These are phyloP conservation scores for Cremastinae sp. DNA, from an alignment of 2,888 invertebrate genomes.

Conservation along the genomic window DNA sequence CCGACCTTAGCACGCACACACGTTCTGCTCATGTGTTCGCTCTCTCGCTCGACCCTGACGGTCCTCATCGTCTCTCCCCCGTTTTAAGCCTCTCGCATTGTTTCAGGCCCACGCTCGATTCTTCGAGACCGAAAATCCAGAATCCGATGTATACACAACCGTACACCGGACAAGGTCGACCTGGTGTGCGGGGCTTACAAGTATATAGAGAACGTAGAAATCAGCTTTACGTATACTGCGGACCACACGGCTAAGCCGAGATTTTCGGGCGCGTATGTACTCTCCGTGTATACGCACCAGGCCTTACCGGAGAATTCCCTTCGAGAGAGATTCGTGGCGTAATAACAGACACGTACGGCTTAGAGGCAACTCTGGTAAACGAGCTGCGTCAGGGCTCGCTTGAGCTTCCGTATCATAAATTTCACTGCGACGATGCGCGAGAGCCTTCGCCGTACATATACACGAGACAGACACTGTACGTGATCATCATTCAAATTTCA, in stretches of 20 bases:
- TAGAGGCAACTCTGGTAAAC: conserved; percentile 22
- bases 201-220: conserved; percentile 7
- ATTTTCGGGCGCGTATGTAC: conserved; percentile 35
- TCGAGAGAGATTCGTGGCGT: conserved; percentile 16
- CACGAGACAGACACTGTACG: no score
- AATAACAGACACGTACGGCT: conserved; percentile 37
- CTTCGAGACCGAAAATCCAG: conserved; percentile 29
- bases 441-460: no score
- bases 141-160: not conserved
- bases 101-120: conserved; percentile 52
- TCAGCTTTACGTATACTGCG: conserved; percentile 19
- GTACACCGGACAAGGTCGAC: conserved; percentile 26
- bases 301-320: conserved; percentile 18
- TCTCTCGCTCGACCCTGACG: conserved; percentile 19
- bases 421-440: not conserved
- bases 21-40: conserved; percentile 40
- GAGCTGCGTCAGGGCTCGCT: not conserved
- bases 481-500: no score
- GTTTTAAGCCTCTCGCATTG: conserved; percentile 36
- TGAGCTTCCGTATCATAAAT: conserved; percentile 22
- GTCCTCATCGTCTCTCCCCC: conserved; percentile 20
- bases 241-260: conserved; percentile 32
- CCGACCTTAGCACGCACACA: conserved; percentile 57
- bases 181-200: not conserved
- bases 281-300: not conserved